Evolutionary conservation across 2,888 invertebrate genomes (phyloP).

Genomic region (Drosophila nr. fundita): DNA sequence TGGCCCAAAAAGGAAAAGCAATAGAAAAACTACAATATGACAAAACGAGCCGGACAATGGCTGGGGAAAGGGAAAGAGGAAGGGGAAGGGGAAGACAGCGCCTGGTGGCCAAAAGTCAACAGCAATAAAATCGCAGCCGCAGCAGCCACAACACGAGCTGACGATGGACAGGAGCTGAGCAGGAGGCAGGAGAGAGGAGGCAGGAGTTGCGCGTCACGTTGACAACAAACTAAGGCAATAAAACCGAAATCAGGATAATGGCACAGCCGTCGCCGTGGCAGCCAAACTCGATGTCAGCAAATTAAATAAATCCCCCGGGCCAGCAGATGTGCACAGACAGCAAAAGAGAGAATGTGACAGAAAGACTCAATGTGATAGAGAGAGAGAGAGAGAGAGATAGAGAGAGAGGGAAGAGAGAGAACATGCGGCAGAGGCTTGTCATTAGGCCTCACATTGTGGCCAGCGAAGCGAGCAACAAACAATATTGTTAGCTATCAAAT

Average conservation of each 20-base stretch:
- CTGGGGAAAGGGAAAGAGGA: neutral
- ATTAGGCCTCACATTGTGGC: slow-evolving; percentile 56
- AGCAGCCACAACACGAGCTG: slow-evolving; percentile 65
- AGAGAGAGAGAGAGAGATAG: neutral
- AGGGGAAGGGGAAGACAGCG: neutral
- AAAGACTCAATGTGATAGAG: neutral
- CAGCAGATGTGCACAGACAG: slow-evolving; percentile 68
- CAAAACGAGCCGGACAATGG: slow-evolving; percentile 34
- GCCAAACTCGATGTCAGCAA: slow-evolving; percentile 67
- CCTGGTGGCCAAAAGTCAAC: slow-evolving; percentile 70
- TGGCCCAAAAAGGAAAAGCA: slow-evolving; percentile 40
- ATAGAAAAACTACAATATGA: slow-evolving; percentile 58
- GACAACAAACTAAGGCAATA: slow-evolving; percentile 71
- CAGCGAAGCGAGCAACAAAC: slow-evolving; percentile 52
- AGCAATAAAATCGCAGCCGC: slow-evolving; percentile 70
- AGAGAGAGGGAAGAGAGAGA: neutral
- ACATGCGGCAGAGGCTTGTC: slow-evolving; percentile 29
- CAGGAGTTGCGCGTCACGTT: slow-evolving; percentile 41
- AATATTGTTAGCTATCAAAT: slow-evolving; percentile 67
- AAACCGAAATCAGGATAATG: slow-evolving; percentile 79
- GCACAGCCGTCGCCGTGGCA: slow-evolving; percentile 49
- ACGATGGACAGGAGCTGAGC: slow-evolving; percentile 39
- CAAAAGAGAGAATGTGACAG: neutral
- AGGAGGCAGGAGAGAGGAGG: slow-evolving; percentile 15
- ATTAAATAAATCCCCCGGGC: slow-evolving; percentile 80